phyloP scores from a whole-genome alignment of 2,113 vertebrate species.

The Promerops cafer region DNA sequence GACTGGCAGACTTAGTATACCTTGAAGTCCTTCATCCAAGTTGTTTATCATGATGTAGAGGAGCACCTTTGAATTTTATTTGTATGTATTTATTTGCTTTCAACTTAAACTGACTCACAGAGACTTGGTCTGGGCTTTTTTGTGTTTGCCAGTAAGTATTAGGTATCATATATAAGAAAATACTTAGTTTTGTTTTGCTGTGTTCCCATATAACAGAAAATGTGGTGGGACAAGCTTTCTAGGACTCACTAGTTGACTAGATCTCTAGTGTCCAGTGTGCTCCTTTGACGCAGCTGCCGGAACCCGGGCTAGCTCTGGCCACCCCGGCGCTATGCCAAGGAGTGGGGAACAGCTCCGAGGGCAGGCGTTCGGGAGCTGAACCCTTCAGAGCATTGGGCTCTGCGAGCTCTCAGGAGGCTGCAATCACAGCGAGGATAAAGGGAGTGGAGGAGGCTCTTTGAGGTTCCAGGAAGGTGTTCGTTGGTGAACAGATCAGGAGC shows the following conservation, averaged over 20 bases:
- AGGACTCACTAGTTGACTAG: neutral
- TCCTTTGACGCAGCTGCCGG: too few relatives aligned
- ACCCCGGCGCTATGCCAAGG: too few relatives aligned
- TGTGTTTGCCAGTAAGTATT: neutral
- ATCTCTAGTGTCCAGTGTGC: neutral
- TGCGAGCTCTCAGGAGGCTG: too few relatives aligned
- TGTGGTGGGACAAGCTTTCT: neutral
- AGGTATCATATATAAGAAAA: neutral
- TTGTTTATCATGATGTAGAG: neutral
- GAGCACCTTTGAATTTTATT: neutral
- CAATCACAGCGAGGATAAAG: too few relatives aligned
- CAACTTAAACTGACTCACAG: neutral
- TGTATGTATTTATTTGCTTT: neutral
- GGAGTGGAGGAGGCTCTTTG: too few relatives aligned
- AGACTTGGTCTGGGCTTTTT: fast-evolving
- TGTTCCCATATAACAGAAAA: neutral
- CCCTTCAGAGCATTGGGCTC: too few relatives aligned
- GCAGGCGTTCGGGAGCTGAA: too few relatives aligned
- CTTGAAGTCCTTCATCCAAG: neutral
- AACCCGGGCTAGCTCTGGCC: too few relatives aligned
- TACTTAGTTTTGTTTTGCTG: neutral
- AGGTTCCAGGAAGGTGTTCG: too few relatives aligned
- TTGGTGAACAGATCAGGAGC: too few relatives aligned
- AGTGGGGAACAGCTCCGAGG: too few relatives aligned
- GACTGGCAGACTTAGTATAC: neutral